A percentile compares a stretch with the other conserved stretches of the same genome.
Evolutionary conservation across 2,113 vertebrate species (phyloP).

Genomic region (Coptodon bakossiorum): DNA sequence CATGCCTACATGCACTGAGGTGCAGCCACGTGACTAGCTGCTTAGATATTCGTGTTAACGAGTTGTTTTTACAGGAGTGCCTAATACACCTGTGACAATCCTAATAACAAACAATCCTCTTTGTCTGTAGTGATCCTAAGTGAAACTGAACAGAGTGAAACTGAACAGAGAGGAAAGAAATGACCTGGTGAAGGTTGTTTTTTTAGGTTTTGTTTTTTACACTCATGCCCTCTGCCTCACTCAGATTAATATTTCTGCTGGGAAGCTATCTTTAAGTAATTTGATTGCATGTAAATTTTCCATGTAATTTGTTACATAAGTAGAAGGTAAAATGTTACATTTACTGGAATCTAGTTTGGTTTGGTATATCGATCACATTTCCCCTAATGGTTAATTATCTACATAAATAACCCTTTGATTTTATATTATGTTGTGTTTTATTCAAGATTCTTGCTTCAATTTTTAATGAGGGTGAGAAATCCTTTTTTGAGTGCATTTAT

Average conservation of each 20-base stretch:
- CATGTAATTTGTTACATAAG: not conserved
- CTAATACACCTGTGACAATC: not conserved
- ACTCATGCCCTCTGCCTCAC: not conserved
- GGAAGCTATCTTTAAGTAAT: not conserved
- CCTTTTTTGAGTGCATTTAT: not conserved
- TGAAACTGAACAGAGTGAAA: not conserved
- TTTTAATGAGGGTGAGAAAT: not conserved
- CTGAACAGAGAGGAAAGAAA: not conserved
- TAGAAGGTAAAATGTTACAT: not conserved
- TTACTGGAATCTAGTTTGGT: not conserved
- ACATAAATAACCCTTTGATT: not conserved
- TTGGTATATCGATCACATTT: not conserved
- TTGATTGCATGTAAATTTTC: not conserved
- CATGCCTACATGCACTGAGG: not conserved
- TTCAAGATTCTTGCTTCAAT: not conserved
- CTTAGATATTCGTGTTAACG: not conserved
- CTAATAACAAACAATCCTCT: not conserved
- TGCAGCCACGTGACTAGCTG: not conserved
- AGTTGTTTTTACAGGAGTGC: not conserved
- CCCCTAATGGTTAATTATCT: not conserved
- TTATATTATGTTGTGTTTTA: not conserved
- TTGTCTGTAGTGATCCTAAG: not conserved
- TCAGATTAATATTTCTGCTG: not conserved
- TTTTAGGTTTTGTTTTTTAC: not conserved
- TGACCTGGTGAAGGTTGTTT: not conserved